Conservation (phyloP, 2,888 invertebrate genomes). For the Apotomis capreana region DNA sequence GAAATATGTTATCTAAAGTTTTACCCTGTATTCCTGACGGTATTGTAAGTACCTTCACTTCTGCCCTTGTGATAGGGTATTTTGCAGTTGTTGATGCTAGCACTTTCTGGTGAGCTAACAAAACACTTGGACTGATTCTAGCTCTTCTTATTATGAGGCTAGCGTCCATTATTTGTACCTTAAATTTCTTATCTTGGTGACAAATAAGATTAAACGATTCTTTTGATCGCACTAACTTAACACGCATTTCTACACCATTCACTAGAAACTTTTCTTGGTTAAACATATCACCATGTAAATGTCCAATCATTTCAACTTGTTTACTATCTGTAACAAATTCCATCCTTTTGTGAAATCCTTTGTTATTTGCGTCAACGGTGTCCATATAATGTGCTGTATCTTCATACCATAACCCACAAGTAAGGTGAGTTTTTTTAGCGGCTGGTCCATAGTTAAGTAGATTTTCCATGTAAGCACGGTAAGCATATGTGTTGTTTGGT, state of each 20-base stretch:
- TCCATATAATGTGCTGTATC: slow-evolving; percentile 44
- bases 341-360: slow-evolving; percentile 44
- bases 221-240: slow-evolving; percentile 41
- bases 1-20: too few relatives aligned
- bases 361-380: slow-evolving; percentile 36
- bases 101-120: slow-evolving; percentile 45
- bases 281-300: slow-evolving; percentile 46
- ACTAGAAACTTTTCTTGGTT: slow-evolving; percentile 34
- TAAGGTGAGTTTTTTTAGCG: slow-evolving; percentile 48
- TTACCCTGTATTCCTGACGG: slow-evolving; percentile 11
- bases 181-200: slow-evolving; percentile 37
- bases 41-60: slow-evolving; percentile 16
- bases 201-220: slow-evolving; percentile 39
- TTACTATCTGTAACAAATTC: slow-evolving; percentile 41
- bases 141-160: slow-evolving; percentile 41
- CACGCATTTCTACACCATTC: slow-evolving; percentile 36
- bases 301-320: slow-evolving; percentile 48
- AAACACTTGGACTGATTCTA: slow-evolving; percentile 44
- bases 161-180: slow-evolving; percentile 42
- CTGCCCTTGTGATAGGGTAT: slow-evolving; percentile 11
- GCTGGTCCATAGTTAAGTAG: slow-evolving; percentile 48
- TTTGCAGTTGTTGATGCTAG: slow-evolving; percentile 34
- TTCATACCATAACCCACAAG: slow-evolving; percentile 48
- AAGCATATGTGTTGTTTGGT: slow-evolving; percentile 49
- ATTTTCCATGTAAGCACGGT: slow-evolving; percentile 49